These are phyloP conservation scores for Thymelicus lineola DNA, from an alignment of 2,888 invertebrate species.

Conservation along the genomic window DNA sequence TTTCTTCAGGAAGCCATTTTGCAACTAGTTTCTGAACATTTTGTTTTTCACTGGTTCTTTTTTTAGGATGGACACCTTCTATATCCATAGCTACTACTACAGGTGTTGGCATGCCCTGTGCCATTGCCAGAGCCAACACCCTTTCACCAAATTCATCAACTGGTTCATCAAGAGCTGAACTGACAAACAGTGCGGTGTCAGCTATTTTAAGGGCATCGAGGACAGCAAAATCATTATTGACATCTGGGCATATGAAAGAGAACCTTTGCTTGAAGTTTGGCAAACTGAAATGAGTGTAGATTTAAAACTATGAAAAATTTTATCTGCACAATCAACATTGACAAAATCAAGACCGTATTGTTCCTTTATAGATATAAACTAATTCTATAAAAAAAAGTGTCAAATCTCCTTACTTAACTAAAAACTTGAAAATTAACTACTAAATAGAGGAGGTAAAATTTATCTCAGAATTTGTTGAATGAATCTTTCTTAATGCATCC, in stretches of 20 bases:
- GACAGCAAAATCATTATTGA: conserved; percentile 89
- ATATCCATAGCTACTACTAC: conserved; percentile 90
- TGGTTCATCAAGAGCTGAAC: conserved; percentile 89
- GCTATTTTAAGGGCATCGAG: conserved; percentile 95
- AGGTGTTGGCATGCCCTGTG: conserved; percentile 93
- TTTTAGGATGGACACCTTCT: conserved; percentile 90
- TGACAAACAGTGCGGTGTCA: conserved; percentile 92
- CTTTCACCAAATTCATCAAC: conserved; percentile 93
- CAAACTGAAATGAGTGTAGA: conserved; percentile 82
- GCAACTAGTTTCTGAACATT: conserved; percentile 87
- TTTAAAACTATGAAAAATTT: no score
- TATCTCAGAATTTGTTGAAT: no score
- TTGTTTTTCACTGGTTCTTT: conserved; percentile 88
- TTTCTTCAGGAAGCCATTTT: conserved; percentile 93
- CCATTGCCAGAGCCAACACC: conserved; percentile 90
- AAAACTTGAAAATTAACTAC: no score
- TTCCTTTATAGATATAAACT: no score
- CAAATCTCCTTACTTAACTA: no score
- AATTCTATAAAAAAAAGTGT: no score
- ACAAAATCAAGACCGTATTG: no score
- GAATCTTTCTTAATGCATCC: no score
- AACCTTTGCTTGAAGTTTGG: conserved; percentile 96
- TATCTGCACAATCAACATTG: no score
- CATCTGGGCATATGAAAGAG: conserved; percentile 90
- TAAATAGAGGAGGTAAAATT: no score